These are phyloP conservation scores for Zaprionus africanus DNA, from an alignment of 1,140 invertebrate genomes.

Conservation along the genomic window DNA sequence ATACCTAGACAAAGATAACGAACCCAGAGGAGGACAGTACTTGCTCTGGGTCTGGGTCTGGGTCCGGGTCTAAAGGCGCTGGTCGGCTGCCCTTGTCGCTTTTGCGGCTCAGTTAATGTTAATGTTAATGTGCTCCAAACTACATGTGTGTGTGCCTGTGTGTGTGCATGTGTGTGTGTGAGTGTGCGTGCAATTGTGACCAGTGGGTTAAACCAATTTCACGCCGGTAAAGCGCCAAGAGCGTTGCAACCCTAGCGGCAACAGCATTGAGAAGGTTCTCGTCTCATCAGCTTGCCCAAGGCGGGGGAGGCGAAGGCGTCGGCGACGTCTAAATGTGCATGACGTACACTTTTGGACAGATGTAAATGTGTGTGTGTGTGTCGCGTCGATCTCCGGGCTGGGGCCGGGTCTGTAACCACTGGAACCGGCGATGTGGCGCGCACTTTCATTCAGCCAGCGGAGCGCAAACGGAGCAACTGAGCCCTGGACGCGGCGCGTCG, in stretches of 20 bases:
- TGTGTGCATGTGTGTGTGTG: constrained; percentile 17
- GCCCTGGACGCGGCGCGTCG: constrained; percentile 7
- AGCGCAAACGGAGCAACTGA: constrained; percentile 60
- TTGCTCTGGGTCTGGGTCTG: constrained; percentile 31
- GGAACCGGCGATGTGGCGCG: constrained; percentile 45
- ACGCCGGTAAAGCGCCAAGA: constrained; percentile 81
- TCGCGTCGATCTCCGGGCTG: constrained; percentile 57
- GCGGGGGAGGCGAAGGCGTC: neutral
- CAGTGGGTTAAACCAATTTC: constrained; percentile 84
- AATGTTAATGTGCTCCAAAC: constrained; percentile 78
- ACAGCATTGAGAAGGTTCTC: constrained; percentile 59
- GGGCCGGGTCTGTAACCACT: constrained; percentile 53
- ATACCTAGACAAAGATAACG: constrained; percentile 76
- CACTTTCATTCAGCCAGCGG: constrained; percentile 71
- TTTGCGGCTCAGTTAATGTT: constrained; percentile 79
- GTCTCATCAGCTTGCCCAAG: constrained; percentile 60
- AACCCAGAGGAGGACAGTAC: constrained; percentile 15
- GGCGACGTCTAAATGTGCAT: constrained; percentile 68
- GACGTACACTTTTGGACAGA: constrained; percentile 77
- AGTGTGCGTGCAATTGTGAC: constrained; percentile 76
- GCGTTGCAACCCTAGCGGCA: constrained; percentile 66
- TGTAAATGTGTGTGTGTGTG: constrained; percentile 18
- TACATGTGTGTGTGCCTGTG: constrained; percentile 37
- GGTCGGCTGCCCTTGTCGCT: constrained; percentile 71
- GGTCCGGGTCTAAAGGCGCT: constrained; percentile 34